A percentile compares a stretch with the other conserved stretches of the same genome.
Evolutionary conservation across 92 coral and sea anemone genomes (phyloP).

Genomic region (Zoanthus sansibaricus): DNA sequence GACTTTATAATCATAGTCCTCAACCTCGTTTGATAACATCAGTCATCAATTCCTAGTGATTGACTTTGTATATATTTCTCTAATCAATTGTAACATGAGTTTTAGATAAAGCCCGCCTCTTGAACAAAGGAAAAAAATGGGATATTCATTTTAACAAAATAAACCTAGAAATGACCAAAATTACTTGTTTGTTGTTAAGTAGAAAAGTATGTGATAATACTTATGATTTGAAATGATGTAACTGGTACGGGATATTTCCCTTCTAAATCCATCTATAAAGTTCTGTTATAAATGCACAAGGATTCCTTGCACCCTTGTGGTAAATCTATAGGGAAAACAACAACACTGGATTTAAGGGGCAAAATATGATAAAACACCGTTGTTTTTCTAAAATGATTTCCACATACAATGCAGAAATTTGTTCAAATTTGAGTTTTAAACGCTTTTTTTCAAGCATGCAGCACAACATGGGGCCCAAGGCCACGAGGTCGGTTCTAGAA

Average conservation of each 20-base stretch:
- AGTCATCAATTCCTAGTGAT: neutral
- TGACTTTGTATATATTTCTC: slow-evolving; percentile 12
- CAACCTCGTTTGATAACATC: slow-evolving; percentile 13
- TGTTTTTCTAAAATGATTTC: neutral
- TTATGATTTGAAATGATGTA: no score
- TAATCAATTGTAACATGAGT: slow-evolving; percentile 9
- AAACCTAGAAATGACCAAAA: neutral
- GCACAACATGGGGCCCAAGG: neutral
- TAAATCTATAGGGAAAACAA: neutral
- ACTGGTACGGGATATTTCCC: no score
- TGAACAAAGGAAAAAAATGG: neutral
- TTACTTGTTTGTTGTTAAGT: neutral
- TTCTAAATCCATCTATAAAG: neutral
- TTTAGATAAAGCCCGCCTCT: neutral
- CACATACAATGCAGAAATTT: neutral
- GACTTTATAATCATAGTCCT: neutral
- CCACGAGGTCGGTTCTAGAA: neutral
- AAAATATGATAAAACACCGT: neutral
- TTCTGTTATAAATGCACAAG: neutral
- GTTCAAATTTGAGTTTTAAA: neutral
- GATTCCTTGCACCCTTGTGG: neutral
- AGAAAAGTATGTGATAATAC: neutral
- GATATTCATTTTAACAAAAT: neutral
- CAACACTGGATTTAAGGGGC: neutral
- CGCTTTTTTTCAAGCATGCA: neutral